These are phyloP conservation scores for Stenotaenia linearis DNA, from an alignment of 2,888 invertebrate genomes.

Conservation along the genomic window DNA sequence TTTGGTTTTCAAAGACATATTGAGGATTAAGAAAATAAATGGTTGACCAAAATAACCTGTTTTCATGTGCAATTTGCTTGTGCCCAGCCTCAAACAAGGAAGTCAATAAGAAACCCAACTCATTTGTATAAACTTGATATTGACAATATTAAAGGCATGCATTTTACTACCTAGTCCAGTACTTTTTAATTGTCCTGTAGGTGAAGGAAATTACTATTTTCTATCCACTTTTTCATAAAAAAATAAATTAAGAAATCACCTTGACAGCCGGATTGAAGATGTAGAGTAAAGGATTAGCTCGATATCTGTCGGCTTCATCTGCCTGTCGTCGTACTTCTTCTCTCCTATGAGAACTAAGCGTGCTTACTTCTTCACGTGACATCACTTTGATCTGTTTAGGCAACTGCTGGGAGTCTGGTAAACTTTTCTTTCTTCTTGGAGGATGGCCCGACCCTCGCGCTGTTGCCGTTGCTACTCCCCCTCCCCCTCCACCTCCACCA, in stretches of 20 bases:
- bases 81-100: no score
- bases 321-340: slow-evolving; percentile 88
- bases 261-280: slow-evolving; percentile 95
- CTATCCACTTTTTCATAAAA: no score
- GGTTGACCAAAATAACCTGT: no score
- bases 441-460: slow-evolving; percentile 58
- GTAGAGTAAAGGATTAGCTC: slow-evolving; percentile 91
- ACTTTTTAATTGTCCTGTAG: neutral
- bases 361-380: slow-evolving; percentile 92
- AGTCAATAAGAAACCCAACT: no score
- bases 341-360: slow-evolving; percentile 84
- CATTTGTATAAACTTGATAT: no score
- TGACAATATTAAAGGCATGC: no score
- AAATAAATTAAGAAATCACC: no score
- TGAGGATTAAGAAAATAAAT: no score
- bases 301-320: slow-evolving; percentile 83
- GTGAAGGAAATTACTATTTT: no score
- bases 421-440: slow-evolving; percentile 88
- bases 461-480: slow-evolving; percentile 45
- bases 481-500: slow-evolving; percentile 37
- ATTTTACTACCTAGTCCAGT: no score
- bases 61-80: no score
- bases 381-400: slow-evolving; percentile 70
- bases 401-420: slow-evolving; percentile 71
- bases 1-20: no score